These are phyloP conservation scores for Cyrtorhinus lividipennis DNA, from an alignment of 1,140 invertebrate genomes.

Conservation along the genomic window DNA sequence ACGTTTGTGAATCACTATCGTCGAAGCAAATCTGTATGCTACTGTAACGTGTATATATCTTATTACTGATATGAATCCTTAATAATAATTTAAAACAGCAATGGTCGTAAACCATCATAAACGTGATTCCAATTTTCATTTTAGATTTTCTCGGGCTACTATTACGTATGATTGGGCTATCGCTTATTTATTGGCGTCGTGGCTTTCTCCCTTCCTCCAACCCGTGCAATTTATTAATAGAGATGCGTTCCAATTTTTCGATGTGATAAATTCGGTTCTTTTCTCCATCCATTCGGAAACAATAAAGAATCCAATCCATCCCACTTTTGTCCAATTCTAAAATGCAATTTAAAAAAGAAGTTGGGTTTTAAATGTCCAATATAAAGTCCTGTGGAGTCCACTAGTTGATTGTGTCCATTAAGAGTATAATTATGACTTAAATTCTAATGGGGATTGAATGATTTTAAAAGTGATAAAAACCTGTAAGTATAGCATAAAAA, in stretches of 20 bases:
- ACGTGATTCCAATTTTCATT: neutral
- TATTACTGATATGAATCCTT: no score
- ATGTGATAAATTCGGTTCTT: constrained; percentile 1
- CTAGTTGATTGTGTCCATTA: constrained; percentile 8
- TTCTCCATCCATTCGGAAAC: constrained; percentile 2
- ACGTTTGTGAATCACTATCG: no score
- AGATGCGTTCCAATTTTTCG: neutral
- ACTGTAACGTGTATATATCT: neutral
- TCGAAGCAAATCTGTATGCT: neutral
- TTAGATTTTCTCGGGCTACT: no score
- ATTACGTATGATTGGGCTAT: no score
- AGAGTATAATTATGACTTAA: neutral
- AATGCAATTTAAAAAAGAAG: neutral
- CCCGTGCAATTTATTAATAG: neutral
- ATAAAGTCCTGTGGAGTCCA: constrained; percentile 2
- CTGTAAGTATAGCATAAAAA: no score
- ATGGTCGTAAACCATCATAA: neutral
- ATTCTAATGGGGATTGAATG: neutral
- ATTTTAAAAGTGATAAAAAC: neutral
- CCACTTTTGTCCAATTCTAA: neutral
- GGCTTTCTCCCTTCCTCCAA: neutral
- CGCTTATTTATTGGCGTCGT: neutral
- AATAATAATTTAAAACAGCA: no score
- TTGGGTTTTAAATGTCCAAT: constrained; percentile 1
- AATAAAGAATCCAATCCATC: neutral